Evolutionary conservation across 1,140 invertebrate genomes (phyloP), one percentile per base, ranked within the genome.

Genomic region (Steinernema feltiae): DNA sequence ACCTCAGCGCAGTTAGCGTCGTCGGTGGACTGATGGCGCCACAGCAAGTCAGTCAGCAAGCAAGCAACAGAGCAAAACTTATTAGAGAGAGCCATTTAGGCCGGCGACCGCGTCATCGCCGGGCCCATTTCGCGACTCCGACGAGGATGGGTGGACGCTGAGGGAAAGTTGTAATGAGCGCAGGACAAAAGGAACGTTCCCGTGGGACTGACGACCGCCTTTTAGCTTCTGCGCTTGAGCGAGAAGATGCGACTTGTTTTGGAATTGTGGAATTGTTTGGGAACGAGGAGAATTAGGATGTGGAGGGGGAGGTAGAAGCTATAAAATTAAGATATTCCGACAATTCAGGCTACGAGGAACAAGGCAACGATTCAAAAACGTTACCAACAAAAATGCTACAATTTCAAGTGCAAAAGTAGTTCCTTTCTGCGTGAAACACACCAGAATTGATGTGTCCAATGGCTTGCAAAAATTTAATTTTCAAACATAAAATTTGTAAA

Each of bases 71-170:
- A 27, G 53, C 12, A 63, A 63, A 63, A 63, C 53, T 63, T 63
- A 63, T 63, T 63, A 63, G 53, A 63, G 53, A 27, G 24, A 63
- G 53, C 53, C 53, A 63, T 63, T 63, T 63, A 63, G 53, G 53
- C 2, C 24, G 24, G 53, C 2, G 53, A 3, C 53, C 24, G 3
- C 24, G 53, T 12, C 53, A 21, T 63, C 53, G 24, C 24, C 15
- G 53, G 53, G 15, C 12, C 53, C 53, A 27, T 63, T 63, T 63
- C 7, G 53, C 24, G 35, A 41, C 35, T 41, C 18, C 18, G 18
- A 41, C 7, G 35, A 41, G 7, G 15, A 21, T 63, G 53, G 15
- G 24, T 21, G 3, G 15, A 3, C 12, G 15, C 53, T 15, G 53
- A 7, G 24, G 53, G 53, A 27, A 27, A 63, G 53, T 63, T 63